Base-by-base conservation (phyloP, 2,113 vertebrate species). In the Recurvirostra avosetta region DNA sequence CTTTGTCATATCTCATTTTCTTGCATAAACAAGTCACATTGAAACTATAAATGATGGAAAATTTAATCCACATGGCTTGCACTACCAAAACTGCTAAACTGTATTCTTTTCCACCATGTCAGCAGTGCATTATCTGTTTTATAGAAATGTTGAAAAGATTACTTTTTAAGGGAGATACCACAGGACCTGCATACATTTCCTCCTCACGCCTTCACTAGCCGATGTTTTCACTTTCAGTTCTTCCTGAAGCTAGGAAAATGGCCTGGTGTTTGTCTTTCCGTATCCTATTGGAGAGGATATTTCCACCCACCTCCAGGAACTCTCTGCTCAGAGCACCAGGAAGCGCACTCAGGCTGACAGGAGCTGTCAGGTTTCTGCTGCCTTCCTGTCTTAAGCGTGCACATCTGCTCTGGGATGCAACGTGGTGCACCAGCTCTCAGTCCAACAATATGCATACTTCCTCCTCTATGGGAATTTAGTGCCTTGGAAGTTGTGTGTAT, bases 1-100 rank as follows among this genome's bases (percentile, higher is more conserved):
- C 92, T 98, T 97, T 97, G 95, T 96, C 94, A 80, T 97, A 96
- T 95, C 96, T 98, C 94, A 96, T 94, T 97, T 95, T 97, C 81
- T 94, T 97, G 66, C 86, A 97, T 98, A 98, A 98, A 98, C 97
- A 98, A 96, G 96, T 88, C 93, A 96, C 88, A 70, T 82, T 93
- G 95, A 98, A 98, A 97, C 92, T 97, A 97, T 95, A 97, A 97
- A 98, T 97, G 96, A 97, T 96, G 98, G 98, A 98, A 98, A 98
- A 97, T 97, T 93, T 98, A 98, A 98, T 98, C 95, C 96, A 85
- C 88, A 77, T 88, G 82, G 95, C 90, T 97, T 95, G 72, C 55
- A 30, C 88, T 98, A 98, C 97, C 97, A 97, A 97, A 98, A 96
- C 95, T 95, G 63, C 95, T 97, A 97, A 92, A 71, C 90, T 95